These are phyloP conservation scores for Gymnocheta viridis DNA, from an alignment of 2,888 invertebrate species.

Conservation along the genomic window DNA sequence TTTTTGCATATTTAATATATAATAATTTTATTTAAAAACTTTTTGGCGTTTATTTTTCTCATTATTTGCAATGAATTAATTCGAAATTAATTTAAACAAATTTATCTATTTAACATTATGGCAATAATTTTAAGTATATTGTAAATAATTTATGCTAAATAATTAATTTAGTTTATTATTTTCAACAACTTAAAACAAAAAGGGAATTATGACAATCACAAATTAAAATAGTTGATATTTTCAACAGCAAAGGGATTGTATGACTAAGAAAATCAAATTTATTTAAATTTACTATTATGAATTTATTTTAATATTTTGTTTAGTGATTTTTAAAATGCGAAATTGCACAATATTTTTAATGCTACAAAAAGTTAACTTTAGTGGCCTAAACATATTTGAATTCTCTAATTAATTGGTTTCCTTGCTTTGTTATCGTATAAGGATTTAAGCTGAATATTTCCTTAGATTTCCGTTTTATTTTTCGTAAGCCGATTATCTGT, in stretches of 20 bases:
- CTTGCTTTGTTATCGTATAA: not conserved
- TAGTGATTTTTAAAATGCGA: too few relatives aligned
- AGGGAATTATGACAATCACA: not conserved
- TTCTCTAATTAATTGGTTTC: not conserved
- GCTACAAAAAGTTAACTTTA: too few relatives aligned
- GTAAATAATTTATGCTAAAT: not conserved
- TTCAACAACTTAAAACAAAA: not conserved
- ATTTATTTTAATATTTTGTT: too few relatives aligned
- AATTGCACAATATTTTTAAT: too few relatives aligned
- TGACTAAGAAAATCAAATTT: not conserved
- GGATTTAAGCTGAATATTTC: slow-evolving; percentile 25
- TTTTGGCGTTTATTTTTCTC: not conserved
- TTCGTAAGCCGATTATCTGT: slow-evolving; percentile 42
- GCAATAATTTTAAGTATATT: slow-evolving; percentile 22
- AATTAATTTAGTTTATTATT: slow-evolving; percentile 33
- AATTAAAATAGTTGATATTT: not conserved
- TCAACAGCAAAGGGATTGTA: not conserved
- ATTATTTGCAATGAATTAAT: slow-evolving; percentile 11
- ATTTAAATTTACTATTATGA: too few relatives aligned
- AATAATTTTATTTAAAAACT: not conserved
- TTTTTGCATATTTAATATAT: not conserved
- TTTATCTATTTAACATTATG: slow-evolving; percentile 24
- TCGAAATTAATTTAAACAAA: slow-evolving; percentile 34
- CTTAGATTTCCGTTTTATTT: not conserved
- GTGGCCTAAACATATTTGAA: not conserved